Conservation (phyloP, 1,140 invertebrate genomes). For the Prorops nasuta region DNA sequence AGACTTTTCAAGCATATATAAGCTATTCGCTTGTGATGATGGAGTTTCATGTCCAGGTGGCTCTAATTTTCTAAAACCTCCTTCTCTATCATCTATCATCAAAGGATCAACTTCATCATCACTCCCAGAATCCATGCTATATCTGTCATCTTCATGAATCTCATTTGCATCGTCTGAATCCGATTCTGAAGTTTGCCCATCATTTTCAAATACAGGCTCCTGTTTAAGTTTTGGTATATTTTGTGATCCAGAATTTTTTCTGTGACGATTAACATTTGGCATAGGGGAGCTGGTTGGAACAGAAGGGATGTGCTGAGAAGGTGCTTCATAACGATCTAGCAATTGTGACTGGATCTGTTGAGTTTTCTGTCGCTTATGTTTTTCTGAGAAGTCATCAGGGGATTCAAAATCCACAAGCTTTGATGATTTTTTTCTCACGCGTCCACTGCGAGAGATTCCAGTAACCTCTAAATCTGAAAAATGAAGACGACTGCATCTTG, state of each 20-base stretch:
- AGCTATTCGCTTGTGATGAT: slow-evolving; percentile 60
- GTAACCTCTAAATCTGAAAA: slow-evolving; percentile 75
- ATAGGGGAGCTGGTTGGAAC: slow-evolving; percentile 14
- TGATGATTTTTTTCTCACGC: slow-evolving; percentile 90
- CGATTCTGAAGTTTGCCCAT: slow-evolving; percentile 57
- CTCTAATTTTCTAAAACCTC: slow-evolving; percentile 58
- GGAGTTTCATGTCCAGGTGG: slow-evolving; percentile 55
- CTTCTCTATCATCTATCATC: slow-evolving; percentile 53
- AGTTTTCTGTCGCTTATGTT: slow-evolving; percentile 48
- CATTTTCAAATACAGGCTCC: slow-evolving; percentile 51
- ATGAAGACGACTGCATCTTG: slow-evolving; percentile 47
- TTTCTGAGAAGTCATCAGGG: slow-evolving; percentile 69
- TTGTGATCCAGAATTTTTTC: slow-evolving; percentile 43
- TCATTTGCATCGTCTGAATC: slow-evolving; percentile 60
- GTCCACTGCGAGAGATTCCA: slow-evolving; percentile 81
- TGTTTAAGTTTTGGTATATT: slow-evolving; percentile 34
- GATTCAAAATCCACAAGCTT: slow-evolving; percentile 92
- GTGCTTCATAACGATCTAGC: slow-evolving; percentile 43
- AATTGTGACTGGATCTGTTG: slow-evolving; percentile 48
- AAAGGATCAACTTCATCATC: slow-evolving; percentile 52
- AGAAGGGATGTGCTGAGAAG: slow-evolving; percentile 19
- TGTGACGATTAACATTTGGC: slow-evolving; percentile 16
- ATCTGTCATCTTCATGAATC: slow-evolving; percentile 59
- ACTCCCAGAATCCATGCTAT: slow-evolving; percentile 53
- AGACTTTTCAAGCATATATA: slow-evolving; percentile 78